Percentiles rank a stretch among this genome's conserved stretches.
phyloP scores from a whole-genome alignment of 2,113 vertebrate species.

The Todiramphus saurophagus region DNA sequence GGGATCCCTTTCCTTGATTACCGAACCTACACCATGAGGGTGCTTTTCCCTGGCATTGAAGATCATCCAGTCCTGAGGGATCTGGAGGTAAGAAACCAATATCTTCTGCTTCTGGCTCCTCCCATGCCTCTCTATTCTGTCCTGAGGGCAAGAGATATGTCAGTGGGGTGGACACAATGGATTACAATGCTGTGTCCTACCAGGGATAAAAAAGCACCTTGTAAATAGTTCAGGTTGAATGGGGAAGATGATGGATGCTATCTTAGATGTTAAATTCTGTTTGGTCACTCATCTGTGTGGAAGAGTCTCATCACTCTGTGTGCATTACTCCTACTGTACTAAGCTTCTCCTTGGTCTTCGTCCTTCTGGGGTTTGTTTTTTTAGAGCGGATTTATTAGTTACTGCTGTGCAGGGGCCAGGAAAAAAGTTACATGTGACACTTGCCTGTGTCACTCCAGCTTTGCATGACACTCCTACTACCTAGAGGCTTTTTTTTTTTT shows the following conservation, averaged over 20 bases:
- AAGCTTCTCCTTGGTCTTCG: background rate
- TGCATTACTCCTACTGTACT: background rate
- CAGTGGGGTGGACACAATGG: background rate
- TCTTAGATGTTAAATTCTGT: background rate
- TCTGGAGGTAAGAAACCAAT: constrained; percentile 83
- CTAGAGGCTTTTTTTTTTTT: background rate
- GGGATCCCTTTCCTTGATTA: constrained; percentile 98
- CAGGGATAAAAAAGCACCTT: background rate
- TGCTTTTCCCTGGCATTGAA: constrained; percentile 96
- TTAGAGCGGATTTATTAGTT: background rate
- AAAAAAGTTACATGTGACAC: background rate
- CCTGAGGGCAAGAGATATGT: background rate
- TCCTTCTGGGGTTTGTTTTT: background rate
- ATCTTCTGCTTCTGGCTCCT: background rate
- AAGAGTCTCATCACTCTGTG: background rate
- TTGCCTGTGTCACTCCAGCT: background rate
- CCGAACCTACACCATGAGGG: constrained; percentile 95
- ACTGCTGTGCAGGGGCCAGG: background rate
- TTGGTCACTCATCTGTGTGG: background rate
- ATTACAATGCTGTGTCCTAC: background rate
- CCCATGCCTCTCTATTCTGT: background rate
- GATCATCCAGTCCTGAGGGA: constrained; percentile 95
- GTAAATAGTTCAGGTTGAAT: background rate
- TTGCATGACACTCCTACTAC: background rate
- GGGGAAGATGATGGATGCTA: background rate